Percentiles rank a stretch among this genome's conserved stretches.
Evolutionary conservation across 1,140 invertebrate species (phyloP).

Genomic region (Nasonia vitripennis): DNA sequence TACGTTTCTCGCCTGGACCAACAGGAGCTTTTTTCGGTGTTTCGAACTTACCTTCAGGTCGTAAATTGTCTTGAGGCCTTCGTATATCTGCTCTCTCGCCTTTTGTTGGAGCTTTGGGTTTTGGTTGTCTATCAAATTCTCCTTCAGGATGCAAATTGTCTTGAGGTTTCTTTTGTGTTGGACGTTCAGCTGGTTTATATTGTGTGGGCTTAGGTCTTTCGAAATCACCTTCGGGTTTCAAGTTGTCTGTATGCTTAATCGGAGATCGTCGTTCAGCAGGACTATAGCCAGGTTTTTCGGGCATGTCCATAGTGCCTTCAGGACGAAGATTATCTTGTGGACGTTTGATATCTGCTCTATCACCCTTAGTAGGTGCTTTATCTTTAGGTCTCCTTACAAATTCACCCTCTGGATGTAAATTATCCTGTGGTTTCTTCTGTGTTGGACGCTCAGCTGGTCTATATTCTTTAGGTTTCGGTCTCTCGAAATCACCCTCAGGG

Average conservation of each 20-base stretch:
- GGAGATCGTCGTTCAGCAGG: constrained; percentile 76
- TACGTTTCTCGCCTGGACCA: constrained; percentile 75
- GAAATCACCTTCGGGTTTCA: constrained; percentile 77
- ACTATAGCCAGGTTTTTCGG: constrained; percentile 68
- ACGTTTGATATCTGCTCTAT: constrained; percentile 73
- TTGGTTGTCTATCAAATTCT: constrained; percentile 71
- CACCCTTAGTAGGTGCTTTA: constrained; percentile 71
- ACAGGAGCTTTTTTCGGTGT: constrained; percentile 71
- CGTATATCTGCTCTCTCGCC: constrained; percentile 71
- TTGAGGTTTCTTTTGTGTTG: constrained; percentile 65
- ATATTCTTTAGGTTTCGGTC: constrained; percentile 64
- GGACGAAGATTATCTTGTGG: constrained; percentile 77
- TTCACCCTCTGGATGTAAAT: constrained; percentile 78
- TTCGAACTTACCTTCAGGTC: constrained; percentile 78
- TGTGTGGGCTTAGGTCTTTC: constrained; percentile 69
- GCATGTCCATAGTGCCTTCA: constrained; percentile 77
- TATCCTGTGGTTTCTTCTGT: constrained; percentile 78
- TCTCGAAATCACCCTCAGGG: constrained; percentile 78
- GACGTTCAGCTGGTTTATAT: constrained; percentile 73
- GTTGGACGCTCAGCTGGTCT: constrained; percentile 75
- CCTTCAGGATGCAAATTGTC: constrained; percentile 76
- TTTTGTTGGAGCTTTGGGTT: constrained; percentile 70
- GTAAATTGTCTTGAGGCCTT: constrained; percentile 72
- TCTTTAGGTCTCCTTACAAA: constrained; percentile 72
- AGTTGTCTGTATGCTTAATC: constrained; percentile 78